Evolutionary conservation across 2,888 invertebrate species (phyloP), one percentile per base, ranked within the genome.

Genomic region (Yponomeuta cagnagella): DNA sequence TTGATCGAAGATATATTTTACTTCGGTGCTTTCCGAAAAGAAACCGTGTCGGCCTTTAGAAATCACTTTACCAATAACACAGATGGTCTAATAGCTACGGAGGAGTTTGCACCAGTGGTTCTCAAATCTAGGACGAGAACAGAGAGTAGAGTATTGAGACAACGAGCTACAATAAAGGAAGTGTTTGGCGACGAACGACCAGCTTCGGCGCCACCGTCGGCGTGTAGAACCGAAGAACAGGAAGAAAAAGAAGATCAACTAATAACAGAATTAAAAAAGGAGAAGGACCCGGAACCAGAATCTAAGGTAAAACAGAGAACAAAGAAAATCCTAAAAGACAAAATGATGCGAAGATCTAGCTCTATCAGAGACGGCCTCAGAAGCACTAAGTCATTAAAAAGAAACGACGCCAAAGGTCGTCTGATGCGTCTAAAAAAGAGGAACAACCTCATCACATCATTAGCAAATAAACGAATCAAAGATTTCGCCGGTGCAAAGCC

Each of bases 141-240:
- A 52, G 96, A 96, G 81, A 96, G 95, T 68, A 93, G 95, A 77
- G 93, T 95, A 67, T 77, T 90, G 52, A 96, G 96, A 82, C 95
- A 95, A 79, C 93, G 95, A 77, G 96, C 96, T 65, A 95, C 96
- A 3, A 96, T 96, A 66, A 95, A 96, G 76, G 96, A 97, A 87
- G 96, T 97, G 2, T 97, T 97, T 82, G 96, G 96, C 0, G 91
- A 91, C 74, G 96, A 97, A 78, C 92, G 96, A 65, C 96, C 97
- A 0, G 96, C 96, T 0, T 96, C 96, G 0, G 96, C 97, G 0
- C 96, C 97, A 0, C 96, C 97, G 0, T 93, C 93, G 73, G 93
- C 95, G 1, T 94, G 93, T 77, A 89, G 91, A 76, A 90, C 93
- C 3, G 92, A 93, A 52, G 84, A 76, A 72, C 77, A 76, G 64